Percentiles rank a stretch among this genome's conserved stretches.
These are phyloP conservation scores for Myopa tessellatipennis DNA, from an alignment of 2,888 invertebrate genomes.

Conservation along the genomic window DNA sequence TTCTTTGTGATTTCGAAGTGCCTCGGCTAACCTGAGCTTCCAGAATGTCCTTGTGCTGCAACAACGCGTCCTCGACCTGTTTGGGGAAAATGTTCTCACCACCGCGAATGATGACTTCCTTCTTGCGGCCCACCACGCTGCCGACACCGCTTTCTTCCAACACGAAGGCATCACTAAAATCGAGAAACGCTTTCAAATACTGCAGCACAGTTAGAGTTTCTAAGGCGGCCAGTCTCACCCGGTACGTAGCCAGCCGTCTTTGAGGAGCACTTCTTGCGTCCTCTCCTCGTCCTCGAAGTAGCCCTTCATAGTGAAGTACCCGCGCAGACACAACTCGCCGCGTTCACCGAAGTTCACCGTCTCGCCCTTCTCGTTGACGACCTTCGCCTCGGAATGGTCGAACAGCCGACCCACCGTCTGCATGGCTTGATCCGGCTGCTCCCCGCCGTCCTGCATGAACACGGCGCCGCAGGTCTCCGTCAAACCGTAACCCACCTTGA, in stretches of 20 bases:
- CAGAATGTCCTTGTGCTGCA: conserved; percentile 74
- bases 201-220: not conserved
- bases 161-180: conserved; percentile 69
- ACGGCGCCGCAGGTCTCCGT: conserved; percentile 70
- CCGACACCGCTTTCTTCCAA: conserved; percentile 75
- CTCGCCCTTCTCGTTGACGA: conserved; percentile 72
- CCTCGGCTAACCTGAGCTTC: conserved; percentile 72
- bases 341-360: conserved; percentile 74
- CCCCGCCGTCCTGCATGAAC: conserved; percentile 70
- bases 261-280: conserved; percentile 74
- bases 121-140: conserved; percentile 75
- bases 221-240: conserved; percentile 69
- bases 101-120: conserved; percentile 80
- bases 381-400: conserved; percentile 70
- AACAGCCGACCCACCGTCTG: conserved; percentile 70
- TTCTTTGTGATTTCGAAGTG: not conserved
- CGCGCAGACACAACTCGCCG: conserved; percentile 79
- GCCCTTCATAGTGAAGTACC: conserved; percentile 76
- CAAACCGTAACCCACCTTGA: conserved; percentile 67
- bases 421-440: conserved; percentile 64
- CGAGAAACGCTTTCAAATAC: not conserved
- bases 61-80: conserved; percentile 79
- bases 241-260: conserved; percentile 79
- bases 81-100: conserved; percentile 83
- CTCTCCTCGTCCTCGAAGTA: conserved; percentile 80